phyloP scores from a whole-genome alignment of 2,797 vertebrate genomes.

The Buceros bicornis region DNA sequence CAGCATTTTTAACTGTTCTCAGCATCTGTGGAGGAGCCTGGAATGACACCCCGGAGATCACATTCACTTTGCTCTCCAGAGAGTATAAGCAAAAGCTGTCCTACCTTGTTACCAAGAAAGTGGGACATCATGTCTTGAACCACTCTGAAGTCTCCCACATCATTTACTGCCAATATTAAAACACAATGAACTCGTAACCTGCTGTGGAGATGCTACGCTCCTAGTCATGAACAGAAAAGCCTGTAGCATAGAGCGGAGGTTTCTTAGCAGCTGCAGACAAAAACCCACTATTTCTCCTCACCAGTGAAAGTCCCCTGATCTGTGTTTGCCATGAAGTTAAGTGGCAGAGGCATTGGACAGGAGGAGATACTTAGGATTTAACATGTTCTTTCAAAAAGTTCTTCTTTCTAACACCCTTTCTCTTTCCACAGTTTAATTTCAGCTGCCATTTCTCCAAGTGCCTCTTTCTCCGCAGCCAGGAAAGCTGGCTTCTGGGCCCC shows the following conservation, averaged over 20 bases:
- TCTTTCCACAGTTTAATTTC: background rate
- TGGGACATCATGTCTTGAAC: background rate
- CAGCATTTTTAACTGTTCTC: slow-evolving; percentile 12
- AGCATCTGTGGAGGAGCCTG: background rate
- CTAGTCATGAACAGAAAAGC: background rate
- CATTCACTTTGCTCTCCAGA: background rate
- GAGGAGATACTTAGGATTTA: background rate
- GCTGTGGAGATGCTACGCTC: background rate
- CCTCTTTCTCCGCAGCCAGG: background rate
- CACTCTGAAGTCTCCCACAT: background rate
- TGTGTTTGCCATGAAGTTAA: background rate
- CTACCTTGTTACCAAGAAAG: slow-evolving; percentile 31
- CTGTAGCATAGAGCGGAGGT: background rate
- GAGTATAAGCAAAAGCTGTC: background rate
- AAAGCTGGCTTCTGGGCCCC: background rate
- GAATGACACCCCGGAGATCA: background rate
- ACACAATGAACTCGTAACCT: background rate
- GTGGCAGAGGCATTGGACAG: background rate
- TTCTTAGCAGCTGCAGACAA: slow-evolving; percentile 1
- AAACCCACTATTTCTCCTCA: background rate
- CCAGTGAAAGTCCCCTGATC: background rate
- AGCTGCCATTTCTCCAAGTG: background rate
- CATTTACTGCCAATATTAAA: slow-evolving; percentile 1
- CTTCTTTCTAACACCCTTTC: background rate
- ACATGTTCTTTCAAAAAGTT: background rate